Base-by-base conservation (phyloP, 2,797 vertebrate genomes). In the Karalla daura region DNA sequence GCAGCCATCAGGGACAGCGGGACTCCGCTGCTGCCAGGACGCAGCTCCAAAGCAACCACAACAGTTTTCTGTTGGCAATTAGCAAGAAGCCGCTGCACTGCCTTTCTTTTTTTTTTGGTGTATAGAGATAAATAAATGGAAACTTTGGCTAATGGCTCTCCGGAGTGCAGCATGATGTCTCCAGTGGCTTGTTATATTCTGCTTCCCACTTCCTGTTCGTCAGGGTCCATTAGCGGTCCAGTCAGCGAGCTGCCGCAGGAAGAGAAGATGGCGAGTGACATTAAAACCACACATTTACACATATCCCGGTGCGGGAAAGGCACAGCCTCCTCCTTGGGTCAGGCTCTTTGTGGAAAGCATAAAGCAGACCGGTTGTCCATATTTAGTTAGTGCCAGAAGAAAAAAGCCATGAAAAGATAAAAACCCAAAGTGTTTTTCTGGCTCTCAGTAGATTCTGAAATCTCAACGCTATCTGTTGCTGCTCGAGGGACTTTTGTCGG, bases 141-240 rank as follows among this genome's bases (percentile, higher is more conserved):
- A 90, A 86, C 72, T 83, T 76, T 69, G 28, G 20, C 56, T 91
- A 91, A 91, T 89, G 82, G 83, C 52, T 84, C 88, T 87, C 87
- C 62, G 56, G 85, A 82, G 90, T 37, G n/a, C 37, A 24, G 25
- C 20, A 27, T 8, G 10, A 43, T 47, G 44, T 88, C 90, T 85
- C 87, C 65, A 65, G 83, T 85, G 89, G 79, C 89, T 91, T 90
- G 81, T 91, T 91, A 91, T 74, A 73, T 68, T 74, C 56, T 81
- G 43, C 66, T 75, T 79, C 71, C 76, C 65, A 76, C 83, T 88
- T 89, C 87, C 84, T 83, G 74, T 86, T 87, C 36, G 58, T 81
- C 63, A 76, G 43, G 63, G 68, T 86, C 82, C 70, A 85, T 87
- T 83, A 81, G 55, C 63, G 33, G 80, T 55, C 74, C 70, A 65